phyloP scores from a whole-genome alignment of 2,113 vertebrate species.

The Muntiacus reevesi region DNA sequence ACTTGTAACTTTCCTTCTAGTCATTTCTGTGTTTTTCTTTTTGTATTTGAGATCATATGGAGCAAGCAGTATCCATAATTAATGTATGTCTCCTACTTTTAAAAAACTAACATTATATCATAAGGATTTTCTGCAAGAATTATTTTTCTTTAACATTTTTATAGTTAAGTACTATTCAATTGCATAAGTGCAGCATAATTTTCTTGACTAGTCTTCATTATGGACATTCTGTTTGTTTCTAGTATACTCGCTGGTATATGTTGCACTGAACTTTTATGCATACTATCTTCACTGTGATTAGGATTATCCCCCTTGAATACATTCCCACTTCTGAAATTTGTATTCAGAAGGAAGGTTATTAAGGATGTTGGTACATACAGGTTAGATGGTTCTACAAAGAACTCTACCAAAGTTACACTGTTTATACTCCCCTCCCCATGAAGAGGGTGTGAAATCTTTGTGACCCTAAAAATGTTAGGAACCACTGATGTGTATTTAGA shows the following conservation, averaged over 20 bases:
- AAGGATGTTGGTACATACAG: background rate
- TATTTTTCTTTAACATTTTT: background rate
- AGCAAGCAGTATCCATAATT: background rate
- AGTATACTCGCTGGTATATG: background rate
- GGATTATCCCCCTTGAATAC: constrained; percentile 14
- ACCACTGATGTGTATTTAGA: background rate
- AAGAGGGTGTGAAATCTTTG: background rate
- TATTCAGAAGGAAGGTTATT: background rate
- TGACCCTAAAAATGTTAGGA: background rate
- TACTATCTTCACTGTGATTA: constrained; percentile 11
- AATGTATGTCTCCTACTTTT: background rate
- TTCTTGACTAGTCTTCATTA: background rate
- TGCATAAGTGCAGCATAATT: background rate
- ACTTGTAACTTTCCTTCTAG: background rate
- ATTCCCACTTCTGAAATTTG: background rate
- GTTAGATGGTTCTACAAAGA: background rate
- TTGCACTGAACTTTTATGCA: background rate
- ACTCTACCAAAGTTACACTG: background rate
- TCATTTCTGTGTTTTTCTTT: background rate
- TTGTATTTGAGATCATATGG: background rate
- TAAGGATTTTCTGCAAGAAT: background rate
- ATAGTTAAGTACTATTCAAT: background rate
- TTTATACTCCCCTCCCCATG: background rate
- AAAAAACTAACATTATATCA: background rate
- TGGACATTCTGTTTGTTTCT: constrained; percentile 12